A percentile compares a stretch with the other conserved stretches of the same genome.
Conservation (phyloP, 2,888 invertebrate genomes). For the Parapristionchus giblindavisi region DNA sequence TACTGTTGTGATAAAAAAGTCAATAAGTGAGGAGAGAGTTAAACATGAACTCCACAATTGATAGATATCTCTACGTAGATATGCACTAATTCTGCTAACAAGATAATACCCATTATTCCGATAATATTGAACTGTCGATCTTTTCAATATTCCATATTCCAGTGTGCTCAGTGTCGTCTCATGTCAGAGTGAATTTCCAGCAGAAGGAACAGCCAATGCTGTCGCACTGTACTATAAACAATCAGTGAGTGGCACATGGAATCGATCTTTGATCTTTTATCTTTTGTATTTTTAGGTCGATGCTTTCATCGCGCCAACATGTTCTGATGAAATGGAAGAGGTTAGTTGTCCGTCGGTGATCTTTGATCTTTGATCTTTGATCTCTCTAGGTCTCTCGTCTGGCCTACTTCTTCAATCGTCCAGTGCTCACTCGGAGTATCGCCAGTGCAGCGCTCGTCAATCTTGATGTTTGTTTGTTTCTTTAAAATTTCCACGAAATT, state of each 20-base stretch:
- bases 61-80: too few species aligned
- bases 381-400: constrained; percentile 7
- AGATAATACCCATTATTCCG: too few species aligned
- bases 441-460: constrained; percentile 11
- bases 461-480: not conserved
- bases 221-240: not conserved
- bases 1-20: too few species aligned
- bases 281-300: constrained; percentile 17
- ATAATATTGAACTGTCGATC: too few species aligned
- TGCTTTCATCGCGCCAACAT: constrained; percentile 17
- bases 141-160: not conserved
- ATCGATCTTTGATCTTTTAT: not conserved
- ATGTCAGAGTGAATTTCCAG: not conserved
- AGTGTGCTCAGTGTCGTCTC: not conserved
- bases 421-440: constrained; percentile 1
- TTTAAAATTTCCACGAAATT: not conserved
- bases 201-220: constrained; percentile 1
- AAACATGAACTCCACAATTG: too few species aligned
- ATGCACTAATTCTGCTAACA: too few species aligned
- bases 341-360: not conserved
- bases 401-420: constrained; percentile 17
- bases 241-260: not conserved
- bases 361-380: not conserved
- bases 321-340: constrained; percentile 34
- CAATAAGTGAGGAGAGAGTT: too few species aligned